Percentiles rank a stretch among this genome's conserved stretches.
phyloP scores from a whole-genome alignment of 2,113 vertebrate genomes.

The Silurus asotus region DNA sequence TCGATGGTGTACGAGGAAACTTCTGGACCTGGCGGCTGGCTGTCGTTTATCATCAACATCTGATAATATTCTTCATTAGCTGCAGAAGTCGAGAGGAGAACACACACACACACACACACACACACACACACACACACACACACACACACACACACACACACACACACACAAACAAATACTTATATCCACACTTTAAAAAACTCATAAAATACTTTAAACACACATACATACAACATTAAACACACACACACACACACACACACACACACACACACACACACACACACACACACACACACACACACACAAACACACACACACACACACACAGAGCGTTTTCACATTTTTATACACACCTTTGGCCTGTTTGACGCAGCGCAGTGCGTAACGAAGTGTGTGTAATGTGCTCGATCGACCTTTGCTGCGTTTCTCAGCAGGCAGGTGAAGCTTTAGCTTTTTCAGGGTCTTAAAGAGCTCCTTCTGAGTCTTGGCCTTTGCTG shows the following conservation, averaged over 20 bases:
- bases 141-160: slow-evolving; percentile 5
- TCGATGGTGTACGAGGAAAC: slow-evolving; percentile 74
- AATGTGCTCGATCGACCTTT: slow-evolving; percentile 78
- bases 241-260: neutral
- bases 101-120: neutral
- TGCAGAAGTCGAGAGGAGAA: slow-evolving; percentile 39
- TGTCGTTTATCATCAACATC: slow-evolving; percentile 75
- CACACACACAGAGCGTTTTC: neutral
- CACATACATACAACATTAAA: too few species aligned
- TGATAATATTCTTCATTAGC: slow-evolving; percentile 85
- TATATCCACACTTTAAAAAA: too few species aligned
- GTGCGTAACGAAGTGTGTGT: slow-evolving; percentile 75
- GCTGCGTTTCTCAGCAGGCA: slow-evolving; percentile 76
- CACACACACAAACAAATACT: neutral
- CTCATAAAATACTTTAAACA: too few species aligned
- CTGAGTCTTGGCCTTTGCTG: slow-evolving; percentile 77
- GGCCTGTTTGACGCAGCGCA: slow-evolving; percentile 82
- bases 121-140: neutral
- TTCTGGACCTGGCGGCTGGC: slow-evolving; percentile 66
- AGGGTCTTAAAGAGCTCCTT: slow-evolving; percentile 78
- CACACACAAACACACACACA: neutral
- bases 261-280: neutral
- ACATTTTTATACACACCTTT: slow-evolving; percentile 71
- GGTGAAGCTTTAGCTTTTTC: slow-evolving; percentile 78
- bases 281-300: neutral